Conservation (phyloP, 2,888 invertebrate species). For the Chalcosyrphus nemorum region DNA sequence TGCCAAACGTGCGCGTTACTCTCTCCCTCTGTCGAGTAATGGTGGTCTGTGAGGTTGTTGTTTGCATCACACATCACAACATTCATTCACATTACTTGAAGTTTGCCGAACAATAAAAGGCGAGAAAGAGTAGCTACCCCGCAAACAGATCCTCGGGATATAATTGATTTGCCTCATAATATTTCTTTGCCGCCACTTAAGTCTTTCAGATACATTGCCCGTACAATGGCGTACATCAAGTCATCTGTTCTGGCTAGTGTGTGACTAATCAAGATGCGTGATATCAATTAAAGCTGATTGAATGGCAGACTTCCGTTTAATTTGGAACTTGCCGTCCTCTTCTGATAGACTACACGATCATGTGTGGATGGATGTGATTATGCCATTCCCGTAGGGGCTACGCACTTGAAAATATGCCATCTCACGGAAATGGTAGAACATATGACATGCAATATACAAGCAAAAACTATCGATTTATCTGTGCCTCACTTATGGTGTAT, state of each 20-base stretch:
- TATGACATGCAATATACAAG: slow-evolving; percentile 27
- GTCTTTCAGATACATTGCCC: slow-evolving; percentile 6
- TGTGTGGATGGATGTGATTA: background rate
- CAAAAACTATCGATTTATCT: background rate
- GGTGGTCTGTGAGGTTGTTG: slow-evolving; percentile 8
- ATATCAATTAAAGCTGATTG: slow-evolving; percentile 66
- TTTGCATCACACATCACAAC: slow-evolving; percentile 59
- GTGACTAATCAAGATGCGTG: slow-evolving; percentile 64
- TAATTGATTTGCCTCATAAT: slow-evolving; percentile 60
- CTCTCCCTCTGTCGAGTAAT: slow-evolving; percentile 24
- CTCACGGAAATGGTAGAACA: slow-evolving; percentile 21
- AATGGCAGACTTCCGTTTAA: slow-evolving; percentile 67
- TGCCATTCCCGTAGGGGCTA: background rate
- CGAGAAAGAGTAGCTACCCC: too few relatives aligned
- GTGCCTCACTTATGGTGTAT: slow-evolving; percentile 33
- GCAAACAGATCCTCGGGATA: slow-evolving; percentile 13
- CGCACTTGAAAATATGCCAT: slow-evolving; percentile 1
- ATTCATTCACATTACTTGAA: slow-evolving; percentile 29
- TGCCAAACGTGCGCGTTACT: slow-evolving; percentile 55
- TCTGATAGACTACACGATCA: slow-evolving; percentile 19
- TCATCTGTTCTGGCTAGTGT: slow-evolving; percentile 13
- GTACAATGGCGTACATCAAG: slow-evolving; percentile 5
- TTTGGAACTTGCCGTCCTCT: slow-evolving; percentile 7
- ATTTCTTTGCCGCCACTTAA: slow-evolving; percentile 35
- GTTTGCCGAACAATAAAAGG: slow-evolving; percentile 23